phyloP scores from a whole-genome alignment of 1,140 invertebrate species.

The Hypsibius dujardini region DNA sequence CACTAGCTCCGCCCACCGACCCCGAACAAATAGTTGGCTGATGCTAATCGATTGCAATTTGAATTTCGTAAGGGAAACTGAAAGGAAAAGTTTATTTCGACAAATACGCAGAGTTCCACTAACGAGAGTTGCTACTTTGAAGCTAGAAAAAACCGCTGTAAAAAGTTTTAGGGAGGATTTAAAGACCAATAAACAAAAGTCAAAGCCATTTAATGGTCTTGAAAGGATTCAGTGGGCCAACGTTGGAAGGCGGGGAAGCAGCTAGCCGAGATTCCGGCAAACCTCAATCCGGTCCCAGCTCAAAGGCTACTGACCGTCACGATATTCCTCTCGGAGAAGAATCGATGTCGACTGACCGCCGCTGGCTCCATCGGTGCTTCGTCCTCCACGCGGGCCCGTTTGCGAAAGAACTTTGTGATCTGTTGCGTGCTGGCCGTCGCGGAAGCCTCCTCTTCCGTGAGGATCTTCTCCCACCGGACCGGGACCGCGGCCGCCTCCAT shows the following conservation, averaged over 20 bases:
- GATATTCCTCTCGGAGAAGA: neutral
- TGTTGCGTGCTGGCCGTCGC: neutral
- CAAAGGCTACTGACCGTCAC: neutral
- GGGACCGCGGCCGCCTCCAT: conserved; percentile 48
- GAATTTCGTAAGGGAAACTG: no score
- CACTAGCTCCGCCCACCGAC: no score
- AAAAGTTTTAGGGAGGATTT: neutral
- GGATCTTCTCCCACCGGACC: conserved; percentile 49
- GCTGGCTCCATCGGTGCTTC: no score
- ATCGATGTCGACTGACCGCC: neutral
- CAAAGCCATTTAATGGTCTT: neutral
- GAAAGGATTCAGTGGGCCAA: neutral
- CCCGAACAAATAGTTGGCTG: no score
- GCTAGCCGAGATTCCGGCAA: no score
- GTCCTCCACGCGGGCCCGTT: neutral
- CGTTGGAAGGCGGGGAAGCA: no score
- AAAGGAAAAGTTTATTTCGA: no score
- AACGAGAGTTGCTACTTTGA: neutral
- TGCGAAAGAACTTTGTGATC: neutral
- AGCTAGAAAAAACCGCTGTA: neutral
- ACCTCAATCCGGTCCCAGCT: neutral
- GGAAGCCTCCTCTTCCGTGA: neutral
- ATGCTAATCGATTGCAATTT: no score
- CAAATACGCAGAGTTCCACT: no score
- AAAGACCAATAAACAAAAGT: neutral